A percentile compares a stretch with the other conserved stretches of the same genome.
Conservation (phyloP, 2,797 vertebrate genomes). For the Poecilia wingei region DNA sequence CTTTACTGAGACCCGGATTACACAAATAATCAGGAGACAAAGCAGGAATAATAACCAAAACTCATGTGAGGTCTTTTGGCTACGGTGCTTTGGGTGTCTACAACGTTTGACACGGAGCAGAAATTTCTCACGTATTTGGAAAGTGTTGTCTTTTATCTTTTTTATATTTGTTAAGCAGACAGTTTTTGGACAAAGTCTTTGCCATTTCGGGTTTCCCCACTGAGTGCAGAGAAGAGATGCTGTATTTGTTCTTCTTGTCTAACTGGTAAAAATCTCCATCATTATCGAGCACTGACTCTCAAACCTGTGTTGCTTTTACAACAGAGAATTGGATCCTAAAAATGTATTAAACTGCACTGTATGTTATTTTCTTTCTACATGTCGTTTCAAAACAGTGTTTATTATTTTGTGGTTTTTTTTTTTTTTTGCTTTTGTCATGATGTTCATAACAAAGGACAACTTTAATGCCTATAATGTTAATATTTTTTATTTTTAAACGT, state of each 20-base stretch:
- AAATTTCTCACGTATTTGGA: slow-evolving; percentile 53
- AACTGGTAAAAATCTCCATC: slow-evolving; percentile 20
- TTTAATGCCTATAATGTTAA: slow-evolving; percentile 53
- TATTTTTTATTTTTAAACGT: slow-evolving; percentile 53
- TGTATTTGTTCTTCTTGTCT: slow-evolving; percentile 39
- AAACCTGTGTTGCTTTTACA: slow-evolving; percentile 19
- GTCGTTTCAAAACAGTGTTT: slow-evolving; percentile 57
- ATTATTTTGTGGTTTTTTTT: not conserved
- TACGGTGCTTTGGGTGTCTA: slow-evolving; percentile 53
- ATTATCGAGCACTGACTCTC: slow-evolving; percentile 40
- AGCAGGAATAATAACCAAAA: slow-evolving; percentile 82
- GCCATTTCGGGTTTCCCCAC: slow-evolving; percentile 43
- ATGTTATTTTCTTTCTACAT: slow-evolving; percentile 46
- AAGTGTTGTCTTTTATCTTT: slow-evolving; percentile 58
- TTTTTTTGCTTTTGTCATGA: slow-evolving; percentile 37
- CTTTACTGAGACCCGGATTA: slow-evolving; percentile 79
- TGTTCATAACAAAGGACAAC: slow-evolving; percentile 52
- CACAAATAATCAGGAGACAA: slow-evolving; percentile 81
- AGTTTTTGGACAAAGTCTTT: slow-evolving; percentile 46
- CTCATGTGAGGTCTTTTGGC: slow-evolving; percentile 76
- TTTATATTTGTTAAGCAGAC: slow-evolving; percentile 57
- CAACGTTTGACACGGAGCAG: slow-evolving; percentile 50
- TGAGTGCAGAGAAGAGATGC: slow-evolving; percentile 44
- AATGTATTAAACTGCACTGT: slow-evolving; percentile 59
- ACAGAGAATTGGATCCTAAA: slow-evolving; percentile 19